Percentiles rank a stretch among this genome's conserved stretches.
Evolutionary conservation across 1,140 invertebrate genomes (phyloP).

Genomic region (Globodera ellingtonae): DNA sequence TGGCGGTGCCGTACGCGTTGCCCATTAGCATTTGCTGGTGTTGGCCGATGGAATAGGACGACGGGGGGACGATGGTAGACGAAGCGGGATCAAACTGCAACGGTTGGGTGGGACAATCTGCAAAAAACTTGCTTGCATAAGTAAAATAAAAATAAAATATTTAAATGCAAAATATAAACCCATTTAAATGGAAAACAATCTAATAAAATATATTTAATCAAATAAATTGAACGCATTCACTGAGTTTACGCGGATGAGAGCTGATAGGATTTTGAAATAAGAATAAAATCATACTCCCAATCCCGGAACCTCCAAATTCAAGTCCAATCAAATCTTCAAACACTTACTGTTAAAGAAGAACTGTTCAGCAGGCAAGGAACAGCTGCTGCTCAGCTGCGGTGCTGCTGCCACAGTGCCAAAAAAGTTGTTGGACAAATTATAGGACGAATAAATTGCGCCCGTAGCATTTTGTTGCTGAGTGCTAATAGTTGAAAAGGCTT

Average conservation of each 20-base stretch:
- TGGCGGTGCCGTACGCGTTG: not conserved
- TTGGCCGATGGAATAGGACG: not conserved
- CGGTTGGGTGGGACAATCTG: not conserved
- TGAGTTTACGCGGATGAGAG: no score
- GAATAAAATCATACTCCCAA: no score
- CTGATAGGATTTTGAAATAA: no score
- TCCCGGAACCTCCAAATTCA: no score
- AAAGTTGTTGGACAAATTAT: not conserved
- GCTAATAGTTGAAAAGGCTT: not conserved
- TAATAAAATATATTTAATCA: no score
- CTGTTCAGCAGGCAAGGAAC: not conserved
- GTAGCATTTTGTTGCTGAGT: not conserved
- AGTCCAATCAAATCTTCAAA: no score
- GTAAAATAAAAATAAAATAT: no score
- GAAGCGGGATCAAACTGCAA: not conserved
- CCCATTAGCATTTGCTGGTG: conserved; percentile 4
- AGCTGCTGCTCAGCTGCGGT: not conserved
- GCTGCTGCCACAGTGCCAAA: not conserved
- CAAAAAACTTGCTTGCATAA: not conserved
- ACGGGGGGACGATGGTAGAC: not conserved
- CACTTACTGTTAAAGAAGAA: not conserved
- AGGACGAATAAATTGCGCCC: not conserved
- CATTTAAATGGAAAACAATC: no score
- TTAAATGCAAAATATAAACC: no score
- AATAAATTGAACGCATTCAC: no score